phyloP scores from a whole-genome alignment of 2,888 invertebrate genomes.

The Priocnemis perturbator region DNA sequence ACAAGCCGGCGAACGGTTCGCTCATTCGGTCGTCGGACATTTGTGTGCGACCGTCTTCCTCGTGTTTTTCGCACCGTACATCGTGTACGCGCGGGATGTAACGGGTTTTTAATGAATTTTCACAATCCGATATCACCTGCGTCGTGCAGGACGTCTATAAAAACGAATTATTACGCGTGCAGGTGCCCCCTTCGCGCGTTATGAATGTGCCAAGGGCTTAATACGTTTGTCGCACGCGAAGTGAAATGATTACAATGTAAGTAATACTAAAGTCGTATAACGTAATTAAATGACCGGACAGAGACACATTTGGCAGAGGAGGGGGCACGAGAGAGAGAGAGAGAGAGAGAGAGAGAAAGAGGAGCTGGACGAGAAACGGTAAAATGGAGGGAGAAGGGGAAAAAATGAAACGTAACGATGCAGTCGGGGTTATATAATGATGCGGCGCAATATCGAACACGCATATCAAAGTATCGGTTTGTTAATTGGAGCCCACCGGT shows the following conservation, averaged over 20 bases:
- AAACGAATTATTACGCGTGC: slow-evolving; percentile 46
- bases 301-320: not conserved
- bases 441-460: slow-evolving; percentile 10
- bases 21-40: not conserved
- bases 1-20: too few relatives aligned
- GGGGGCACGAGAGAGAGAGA: slow-evolving; percentile 9
- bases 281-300: slow-evolving; percentile 28
- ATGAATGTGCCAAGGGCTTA: slow-evolving; percentile 34
- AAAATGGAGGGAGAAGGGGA: not conserved
- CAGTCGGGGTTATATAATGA: slow-evolving; percentile 14
- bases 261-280: slow-evolving; percentile 23
- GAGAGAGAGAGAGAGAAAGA: slow-evolving; percentile 15
- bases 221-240: slow-evolving; percentile 47
- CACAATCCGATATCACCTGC: slow-evolving; percentile 45
- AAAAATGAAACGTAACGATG: slow-evolving; percentile 15
- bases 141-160: slow-evolving; percentile 23
- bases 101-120: slow-evolving; percentile 39
- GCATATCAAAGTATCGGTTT: slow-evolving; percentile 24
- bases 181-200: slow-evolving; percentile 38
- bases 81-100: too few relatives aligned
- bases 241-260: slow-evolving; percentile 45
- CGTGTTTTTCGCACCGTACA: too few relatives aligned
- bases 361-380: not conserved
- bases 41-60: not conserved
- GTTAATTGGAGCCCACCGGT: slow-evolving; percentile 35